Evolutionary conservation across 1,140 invertebrate species (phyloP), one percentile per base, ranked within the genome.

Genomic region (Drosophila bocqueti): DNA sequence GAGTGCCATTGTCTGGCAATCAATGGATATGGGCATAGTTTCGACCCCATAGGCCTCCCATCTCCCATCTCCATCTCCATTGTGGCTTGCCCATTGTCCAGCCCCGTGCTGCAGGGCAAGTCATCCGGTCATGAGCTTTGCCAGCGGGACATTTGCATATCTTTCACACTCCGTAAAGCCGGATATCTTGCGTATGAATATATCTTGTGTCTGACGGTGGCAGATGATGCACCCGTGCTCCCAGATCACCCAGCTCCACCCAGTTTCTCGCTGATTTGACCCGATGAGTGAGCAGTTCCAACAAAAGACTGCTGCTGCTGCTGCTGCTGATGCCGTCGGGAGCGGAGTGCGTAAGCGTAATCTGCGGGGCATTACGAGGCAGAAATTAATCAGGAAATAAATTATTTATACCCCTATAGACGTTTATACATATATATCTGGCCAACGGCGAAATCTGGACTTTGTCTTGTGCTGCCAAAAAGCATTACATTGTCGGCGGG

Each of bases 381-480:
- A 78, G 24, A 89, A 78, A 89, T 83, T 89, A 83, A 87, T 89
- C 80, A 78, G 84, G 84, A 87, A 87, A 89, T 81, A 73, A 85
- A 71, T 77, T 80, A 69, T 86, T 69, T 79, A 64, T 79, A 76
- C 40, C 36, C 45, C 18, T 26, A 52, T 65, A 47, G 16, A 55
- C 18, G 26, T 50, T 29, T 50, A 50, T 50, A 47, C 24, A 31
- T 31, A 29, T 50, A 55, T 40, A 36, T 36, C 29, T 52, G 50
- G 29, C 29, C 29, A 52, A 34, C 50, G 31, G 21, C 34, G 0
- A 40, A 69, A 42, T 72, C 54, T 75, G 69, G 49, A 52, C 66
- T 63, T 55, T 75, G 71, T 75, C 71, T 75, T 55, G 47, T 47
- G 59, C 42, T 55, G 50, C 72, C 69, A 63, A 74, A 47, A 36